Evolutionary conservation across 2,888 invertebrate genomes (phyloP).

Genomic region (Stramonita haemastoma): DNA sequence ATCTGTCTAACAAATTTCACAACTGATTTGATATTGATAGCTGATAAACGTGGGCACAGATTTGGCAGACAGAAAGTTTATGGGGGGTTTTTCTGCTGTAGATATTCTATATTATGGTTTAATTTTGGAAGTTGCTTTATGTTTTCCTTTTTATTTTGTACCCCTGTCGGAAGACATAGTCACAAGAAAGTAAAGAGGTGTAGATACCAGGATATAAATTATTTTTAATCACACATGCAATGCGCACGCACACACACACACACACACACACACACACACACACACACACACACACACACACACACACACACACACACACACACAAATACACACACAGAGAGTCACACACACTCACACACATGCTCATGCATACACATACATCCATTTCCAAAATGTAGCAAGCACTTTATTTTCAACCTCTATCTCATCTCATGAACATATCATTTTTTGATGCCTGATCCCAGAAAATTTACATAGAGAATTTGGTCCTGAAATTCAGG

Average conservation of each 20-base stretch:
- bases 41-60: too few relatives aligned
- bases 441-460: background rate
- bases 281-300: slow-evolving; percentile 25
- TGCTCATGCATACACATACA: slow-evolving; percentile 9
- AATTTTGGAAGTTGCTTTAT: background rate
- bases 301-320: slow-evolving; percentile 16
- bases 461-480: background rate
- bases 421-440: background rate
- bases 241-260: background rate
- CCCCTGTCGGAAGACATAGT: background rate
- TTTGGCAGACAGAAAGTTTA: too few relatives aligned
- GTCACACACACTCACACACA: slow-evolving; percentile 22
- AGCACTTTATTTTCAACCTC: background rate
- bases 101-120: background rate
- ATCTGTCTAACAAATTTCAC: too few relatives aligned
- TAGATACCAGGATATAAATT: background rate
- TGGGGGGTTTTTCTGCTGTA: too few relatives aligned
- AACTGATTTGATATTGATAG: too few relatives aligned
- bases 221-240: background rate
- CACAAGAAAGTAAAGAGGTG: background rate
- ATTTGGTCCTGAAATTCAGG: background rate
- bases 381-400: background rate
- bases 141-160: background rate
- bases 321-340: slow-evolving; percentile 11
- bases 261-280: slow-evolving; percentile 10